Evolutionary conservation across 2,888 invertebrate species (phyloP), one percentile per base, ranked within the genome.

Genomic region (Pollenia labialis): DNA sequence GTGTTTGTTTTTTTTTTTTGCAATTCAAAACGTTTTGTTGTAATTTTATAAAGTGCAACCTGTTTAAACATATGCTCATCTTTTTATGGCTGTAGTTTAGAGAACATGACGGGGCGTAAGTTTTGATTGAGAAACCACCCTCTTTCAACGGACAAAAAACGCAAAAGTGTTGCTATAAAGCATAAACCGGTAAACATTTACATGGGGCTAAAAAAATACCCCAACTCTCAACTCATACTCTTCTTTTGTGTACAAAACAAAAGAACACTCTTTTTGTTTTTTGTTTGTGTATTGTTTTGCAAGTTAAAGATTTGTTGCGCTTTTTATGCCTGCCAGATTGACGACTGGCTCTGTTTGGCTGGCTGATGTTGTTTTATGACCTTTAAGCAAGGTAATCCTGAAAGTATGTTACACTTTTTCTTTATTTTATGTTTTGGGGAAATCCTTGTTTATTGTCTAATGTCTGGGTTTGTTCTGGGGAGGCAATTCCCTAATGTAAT

Each of bases 11-110:
- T 14, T 40, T 32, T 14, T 40, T 32, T 14, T 58, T 58, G 23
- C 11, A 14, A 6, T 18, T 8, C 60, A 68, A 79, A 79, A 66
- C 71, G 32, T 84, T 68, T 54, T 52, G 62, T 71, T 77, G 87
- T 87, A 87, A 87, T 87, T 87, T 87, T 68, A 23, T 69, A 87
- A 87, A 87, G 84, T 87, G 87, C 87, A 87, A 87, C 81, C 87
- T 84, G 87, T 84, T 84, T 77, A 87, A 87, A 84, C 87, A 87
- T 87, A 87, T 87, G 87, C 84, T 87, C 87, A 81, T 62, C 74
- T 84, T 68, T 72, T 58, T 52, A 16, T 11, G n/a, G 10, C 42
- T 32, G 32, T 32, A 50, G 44, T 23, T 58, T 16, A 54, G 60
- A 14, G 14, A 54, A 76, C 64, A 23, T 52, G 50, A 64, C 23